A percentile compares a stretch with the other conserved stretches of the same genome.
phyloP scores from a whole-genome alignment of 2,113 vertebrate genomes.

The Gulo gulo region DNA sequence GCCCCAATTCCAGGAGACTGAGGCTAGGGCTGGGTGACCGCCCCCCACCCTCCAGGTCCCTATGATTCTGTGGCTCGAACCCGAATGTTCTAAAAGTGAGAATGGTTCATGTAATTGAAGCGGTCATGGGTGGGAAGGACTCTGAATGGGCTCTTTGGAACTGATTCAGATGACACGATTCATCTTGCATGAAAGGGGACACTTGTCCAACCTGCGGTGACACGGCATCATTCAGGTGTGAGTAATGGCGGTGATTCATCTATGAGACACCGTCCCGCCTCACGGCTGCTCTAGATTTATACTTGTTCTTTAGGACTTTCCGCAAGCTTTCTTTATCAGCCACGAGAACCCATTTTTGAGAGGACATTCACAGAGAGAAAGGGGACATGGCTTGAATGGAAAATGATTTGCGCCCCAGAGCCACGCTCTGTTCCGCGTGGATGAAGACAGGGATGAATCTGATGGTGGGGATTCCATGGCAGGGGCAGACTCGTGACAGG shows the following conservation, averaged over 20 bases:
- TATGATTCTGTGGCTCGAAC: neutral
- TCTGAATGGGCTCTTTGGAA: neutral
- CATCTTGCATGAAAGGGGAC: neutral
- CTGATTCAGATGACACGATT: slow-evolving; percentile 49
- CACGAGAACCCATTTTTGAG: neutral
- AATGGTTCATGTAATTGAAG: neutral
- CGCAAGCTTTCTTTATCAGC: neutral
- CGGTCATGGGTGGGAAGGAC: neutral
- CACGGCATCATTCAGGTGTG: neutral
- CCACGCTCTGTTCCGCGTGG: accelerated
- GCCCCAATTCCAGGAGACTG: neutral
- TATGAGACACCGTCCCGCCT: neutral
- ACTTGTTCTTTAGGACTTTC: neutral
- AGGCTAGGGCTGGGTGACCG: neutral
- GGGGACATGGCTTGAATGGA: neutral
- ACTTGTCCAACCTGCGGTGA: neutral
- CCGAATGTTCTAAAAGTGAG: neutral
- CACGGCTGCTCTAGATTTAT: neutral
- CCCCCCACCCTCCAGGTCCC: neutral
- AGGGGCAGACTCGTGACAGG: neutral
- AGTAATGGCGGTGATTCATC: neutral
- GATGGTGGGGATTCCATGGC: neutral
- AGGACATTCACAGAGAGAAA: neutral
- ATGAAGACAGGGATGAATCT: neutral
- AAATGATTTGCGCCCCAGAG: accelerated